Base-by-base conservation (phyloP, 1,140 invertebrate genomes). In the Caerostris darwini region DNA sequence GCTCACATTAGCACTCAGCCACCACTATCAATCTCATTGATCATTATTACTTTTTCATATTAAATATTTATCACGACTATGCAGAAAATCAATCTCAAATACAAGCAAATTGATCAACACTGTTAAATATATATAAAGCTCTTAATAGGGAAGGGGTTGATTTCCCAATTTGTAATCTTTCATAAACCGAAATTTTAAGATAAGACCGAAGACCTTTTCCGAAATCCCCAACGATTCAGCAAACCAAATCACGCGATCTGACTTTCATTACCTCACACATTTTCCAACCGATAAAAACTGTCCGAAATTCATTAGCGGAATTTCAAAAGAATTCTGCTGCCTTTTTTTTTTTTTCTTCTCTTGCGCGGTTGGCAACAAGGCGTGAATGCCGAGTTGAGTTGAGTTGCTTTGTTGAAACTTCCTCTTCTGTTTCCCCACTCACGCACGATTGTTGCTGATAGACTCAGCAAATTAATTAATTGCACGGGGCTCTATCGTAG, bases 381-480 rank as follows among this genome's bases (percentile, higher is more conserved):
- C 69, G 69, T 14, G 69, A 77, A 77, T 77, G 69, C 3, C 10
- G 69, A 77, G 69, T 50, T 77, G 69, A 10, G 69, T 77, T 77
- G 50, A 34, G 61, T 64, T 64, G 19, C 69, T 77, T 77, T 77
- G 69, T 77, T 77, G 69, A 34, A 77, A 77, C 50, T 77, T 34
- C 19, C 69, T 77, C 69, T 77, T 34, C 50, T 53, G 69, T 77
- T 77, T 77, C 69, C 34, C 69, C 34, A 50, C 69, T 77, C 69
- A 77, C 69, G 69, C 69, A 34, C 69, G 69, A 77, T 77, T 77
- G 69, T 77, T 77, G 69, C 69, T 77, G 69, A 77, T 77, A 77
- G 69, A 77, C 69, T 77, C 69, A 77, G 69, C 69, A 77, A 77
- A 77, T 77, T 77, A 77, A 77, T 77, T 77, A 77, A 77, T 77